phyloP scores from a whole-genome alignment of 2,797 vertebrate genomes.

The Odontamblyopus rebecca region DNA sequence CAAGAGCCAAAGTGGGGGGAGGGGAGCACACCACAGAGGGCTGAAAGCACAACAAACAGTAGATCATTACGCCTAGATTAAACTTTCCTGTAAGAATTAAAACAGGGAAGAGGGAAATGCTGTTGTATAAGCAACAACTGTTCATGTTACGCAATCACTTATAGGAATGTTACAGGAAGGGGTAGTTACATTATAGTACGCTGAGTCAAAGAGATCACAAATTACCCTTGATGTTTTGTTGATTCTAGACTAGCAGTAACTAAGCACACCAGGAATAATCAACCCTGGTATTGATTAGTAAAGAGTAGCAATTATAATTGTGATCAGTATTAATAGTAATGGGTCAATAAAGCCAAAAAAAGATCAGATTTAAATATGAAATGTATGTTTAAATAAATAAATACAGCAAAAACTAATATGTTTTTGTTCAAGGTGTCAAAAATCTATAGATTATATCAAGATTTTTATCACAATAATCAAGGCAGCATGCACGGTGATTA shows the following conservation, averaged over 20 bases:
- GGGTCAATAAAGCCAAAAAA: too few relatives aligned
- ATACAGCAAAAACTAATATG: too few relatives aligned
- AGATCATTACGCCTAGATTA: conserved; percentile 15
- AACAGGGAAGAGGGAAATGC: conserved; percentile 7
- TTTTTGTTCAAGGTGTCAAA: too few relatives aligned
- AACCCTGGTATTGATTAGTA: too few relatives aligned
- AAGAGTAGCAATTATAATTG: too few relatives aligned
- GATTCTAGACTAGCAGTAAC: background rate
- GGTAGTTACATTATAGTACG: conserved; percentile 8
- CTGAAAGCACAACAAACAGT: conserved; percentile 14
- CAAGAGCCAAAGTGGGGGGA: conserved; percentile 40
- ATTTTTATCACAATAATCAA: too few relatives aligned
- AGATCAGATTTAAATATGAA: too few relatives aligned
- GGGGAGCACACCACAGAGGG: conserved; percentile 38
- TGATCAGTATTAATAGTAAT: too few relatives aligned
- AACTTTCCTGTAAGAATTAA: conserved; percentile 21
- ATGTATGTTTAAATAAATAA: too few relatives aligned
- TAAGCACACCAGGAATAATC: background rate
- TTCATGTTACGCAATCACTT: conserved; percentile 35
- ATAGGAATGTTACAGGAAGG: conserved; percentile 10
- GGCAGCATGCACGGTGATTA: too few relatives aligned
- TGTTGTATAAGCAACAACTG: conserved; percentile 14
- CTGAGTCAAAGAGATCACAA: background rate
- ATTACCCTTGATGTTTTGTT: background rate
- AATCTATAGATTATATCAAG: too few relatives aligned